Percentiles rank a stretch among this genome's conserved stretches.
phyloP scores from a whole-genome alignment of 1,140 invertebrate species.

The Amyelois transitella region DNA sequence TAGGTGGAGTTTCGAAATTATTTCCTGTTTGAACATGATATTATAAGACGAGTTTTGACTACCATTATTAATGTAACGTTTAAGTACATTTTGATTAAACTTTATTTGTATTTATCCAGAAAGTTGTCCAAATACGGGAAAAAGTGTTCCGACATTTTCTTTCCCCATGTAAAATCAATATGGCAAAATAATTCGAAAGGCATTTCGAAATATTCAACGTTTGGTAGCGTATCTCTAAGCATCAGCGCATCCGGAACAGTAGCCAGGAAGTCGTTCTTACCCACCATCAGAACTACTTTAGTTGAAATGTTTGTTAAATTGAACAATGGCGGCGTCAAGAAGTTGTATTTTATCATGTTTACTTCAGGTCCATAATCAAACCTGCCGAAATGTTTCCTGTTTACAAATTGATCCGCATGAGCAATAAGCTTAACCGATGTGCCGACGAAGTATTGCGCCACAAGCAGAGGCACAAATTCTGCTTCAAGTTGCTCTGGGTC shows the following conservation, averaged over 20 bases:
- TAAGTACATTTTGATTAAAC: no score
- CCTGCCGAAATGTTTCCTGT: slow-evolving; percentile 29
- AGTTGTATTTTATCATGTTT: slow-evolving; percentile 46
- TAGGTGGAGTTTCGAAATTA: no score
- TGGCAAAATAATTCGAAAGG: slow-evolving; percentile 1
- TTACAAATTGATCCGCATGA: slow-evolving; percentile 78
- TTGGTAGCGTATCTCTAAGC: not conserved
- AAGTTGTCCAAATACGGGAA: not conserved
- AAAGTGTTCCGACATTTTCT: slow-evolving; percentile 1
- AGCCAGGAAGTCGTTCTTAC: not conserved
- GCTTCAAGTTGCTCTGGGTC: slow-evolving; percentile 16
- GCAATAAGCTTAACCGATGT: slow-evolving; percentile 79
- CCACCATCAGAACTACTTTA: slow-evolving; percentile 30
- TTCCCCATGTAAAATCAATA: slow-evolving; percentile 27
- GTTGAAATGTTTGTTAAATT: slow-evolving; percentile 24
- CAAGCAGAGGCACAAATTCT: slow-evolving; percentile 19
- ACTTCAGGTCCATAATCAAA: slow-evolving; percentile 69
- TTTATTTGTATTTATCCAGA: no score
- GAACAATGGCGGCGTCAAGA: not conserved
- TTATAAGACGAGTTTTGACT: no score
- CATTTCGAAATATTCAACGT: not conserved
- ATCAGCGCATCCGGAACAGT: not conserved
- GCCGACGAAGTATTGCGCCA: slow-evolving; percentile 30
- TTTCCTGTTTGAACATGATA: no score
- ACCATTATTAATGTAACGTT: no score